Evolutionary conservation across 2,113 vertebrate species (phyloP), one percentile per base, ranked within the genome.

Genomic region (Rhineura floridana): DNA sequence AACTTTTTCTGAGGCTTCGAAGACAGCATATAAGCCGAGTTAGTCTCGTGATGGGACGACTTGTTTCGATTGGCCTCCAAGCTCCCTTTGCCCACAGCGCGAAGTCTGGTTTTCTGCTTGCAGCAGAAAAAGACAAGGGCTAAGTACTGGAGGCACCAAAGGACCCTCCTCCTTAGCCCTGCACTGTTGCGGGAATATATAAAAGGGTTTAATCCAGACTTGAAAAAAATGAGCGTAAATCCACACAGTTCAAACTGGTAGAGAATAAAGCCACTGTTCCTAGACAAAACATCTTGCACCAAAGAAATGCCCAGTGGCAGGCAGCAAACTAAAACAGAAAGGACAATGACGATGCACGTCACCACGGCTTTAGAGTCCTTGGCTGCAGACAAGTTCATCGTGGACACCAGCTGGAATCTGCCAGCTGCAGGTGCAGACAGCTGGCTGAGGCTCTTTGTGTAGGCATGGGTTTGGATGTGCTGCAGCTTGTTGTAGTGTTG

Each of bases 31-130:
- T 99, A 99, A 0, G 98, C 99, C 0, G 98, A 99, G 95, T 99
- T 99, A 89, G 98, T 99, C 95, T 99, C 98, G 0, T 99, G 98
- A 93, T 99, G 98, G 25, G 99, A 99, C 0, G 98, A 99, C 91
- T 99, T 99, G 96, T 99, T 99, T 91, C 98, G 98, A 95, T 99
- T 99, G 93, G 97, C 97, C 87, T 99, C 98, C 3, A 99, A 96
- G 95, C 97, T 98, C 76, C 98, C 99, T 90, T 98, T 98, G 15
- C 98, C 99, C 96, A 99, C 86, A 6, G 98, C 98, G 19, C 97
- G 98, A 76, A 99, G 97, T 28, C 98, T 97, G 0, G 98, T 99
- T 96, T 98, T 99, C 88, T 98, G 98, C 94, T 97, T 97, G 95
- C 98, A 99, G 93, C 99, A 99, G 82, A 98, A 96, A 84, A 98